phyloP scores from a whole-genome alignment of 2,888 invertebrate species.

The Sinopyrophorus schimmeli region DNA sequence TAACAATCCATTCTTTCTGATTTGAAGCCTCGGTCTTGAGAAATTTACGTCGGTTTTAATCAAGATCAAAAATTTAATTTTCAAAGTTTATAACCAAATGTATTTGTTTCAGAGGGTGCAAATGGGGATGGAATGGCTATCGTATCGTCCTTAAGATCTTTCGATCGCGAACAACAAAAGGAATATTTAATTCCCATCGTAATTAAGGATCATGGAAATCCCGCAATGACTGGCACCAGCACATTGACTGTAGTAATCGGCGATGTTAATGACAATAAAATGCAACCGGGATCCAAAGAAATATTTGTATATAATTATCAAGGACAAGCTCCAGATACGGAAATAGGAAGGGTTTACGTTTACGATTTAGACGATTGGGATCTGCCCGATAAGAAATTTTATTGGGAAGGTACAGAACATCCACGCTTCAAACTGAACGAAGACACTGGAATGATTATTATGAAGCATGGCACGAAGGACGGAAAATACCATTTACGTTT shows the following conservation, averaged over 20 bases:
- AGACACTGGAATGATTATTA: slow-evolving; percentile 93
- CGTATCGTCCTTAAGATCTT: slow-evolving; percentile 89
- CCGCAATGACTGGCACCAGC: slow-evolving; percentile 95
- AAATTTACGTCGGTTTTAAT: too few species aligned
- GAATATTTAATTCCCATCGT: slow-evolving; percentile 96
- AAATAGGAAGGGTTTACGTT: slow-evolving; percentile 94
- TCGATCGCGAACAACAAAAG: slow-evolving; percentile 95
- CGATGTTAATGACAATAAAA: slow-evolving; percentile 97
- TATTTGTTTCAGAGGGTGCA: slow-evolving; percentile 93
- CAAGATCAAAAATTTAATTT: too few species aligned
- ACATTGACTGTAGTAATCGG: slow-evolving; percentile 96
- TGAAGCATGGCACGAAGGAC: slow-evolving; percentile 89
- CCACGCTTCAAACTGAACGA: slow-evolving; percentile 86
- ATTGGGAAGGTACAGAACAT: slow-evolving; percentile 88
- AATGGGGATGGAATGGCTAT: slow-evolving; percentile 98
- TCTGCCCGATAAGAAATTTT: slow-evolving; percentile 94
- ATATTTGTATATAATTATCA: slow-evolving; percentile 97
- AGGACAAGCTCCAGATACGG: slow-evolving; percentile 84
- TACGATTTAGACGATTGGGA: slow-evolving; percentile 99
- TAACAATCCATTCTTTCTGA: too few species aligned
- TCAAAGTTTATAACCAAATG: too few species aligned
- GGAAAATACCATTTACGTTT: slow-evolving; percentile 81
- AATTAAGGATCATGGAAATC: slow-evolving; percentile 95
- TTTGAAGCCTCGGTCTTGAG: too few species aligned
- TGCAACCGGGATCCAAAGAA: slow-evolving; percentile 96